Conservation (phyloP, 2,113 vertebrate genomes). For the Chlorodrepanis virens region DNA sequence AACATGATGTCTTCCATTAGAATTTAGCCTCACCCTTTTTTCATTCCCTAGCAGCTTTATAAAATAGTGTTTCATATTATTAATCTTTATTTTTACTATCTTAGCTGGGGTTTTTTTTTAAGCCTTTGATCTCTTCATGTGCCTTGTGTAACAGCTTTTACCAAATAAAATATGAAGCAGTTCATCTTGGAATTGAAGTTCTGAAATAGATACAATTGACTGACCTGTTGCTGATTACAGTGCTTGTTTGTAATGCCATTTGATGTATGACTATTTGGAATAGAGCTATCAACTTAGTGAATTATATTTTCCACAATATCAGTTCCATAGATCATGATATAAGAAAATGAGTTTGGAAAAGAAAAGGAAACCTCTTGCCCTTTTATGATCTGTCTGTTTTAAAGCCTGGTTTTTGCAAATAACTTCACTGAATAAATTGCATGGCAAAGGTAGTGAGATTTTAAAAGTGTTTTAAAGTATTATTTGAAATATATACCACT, state of each 20-base stretch:
- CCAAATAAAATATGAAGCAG: background rate
- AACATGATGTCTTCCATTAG: background rate
- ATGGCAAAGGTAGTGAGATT: background rate
- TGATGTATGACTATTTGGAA: background rate
- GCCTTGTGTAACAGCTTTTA: background rate
- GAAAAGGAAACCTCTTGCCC: background rate
- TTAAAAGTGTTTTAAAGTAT: background rate
- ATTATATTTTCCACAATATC: background rate
- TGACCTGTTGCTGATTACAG: background rate
- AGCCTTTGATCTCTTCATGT: background rate
- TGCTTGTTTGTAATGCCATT: background rate
- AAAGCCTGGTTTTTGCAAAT: background rate
- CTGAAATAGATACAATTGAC: background rate
- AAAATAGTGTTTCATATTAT: background rate
- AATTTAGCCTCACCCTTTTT: background rate
- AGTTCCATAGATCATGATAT: background rate
- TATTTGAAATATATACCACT: background rate
- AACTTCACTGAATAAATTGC: background rate
- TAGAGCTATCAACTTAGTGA: background rate
- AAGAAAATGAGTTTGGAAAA: background rate
- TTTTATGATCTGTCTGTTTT: background rate
- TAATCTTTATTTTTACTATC: background rate
- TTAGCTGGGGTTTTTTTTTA: background rate
- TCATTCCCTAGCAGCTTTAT: background rate
- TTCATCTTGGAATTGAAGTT: conserved; percentile 15